These are phyloP conservation scores for Mellilla xanthometata DNA, from an alignment of 2,888 invertebrate species.

Conservation along the genomic window DNA sequence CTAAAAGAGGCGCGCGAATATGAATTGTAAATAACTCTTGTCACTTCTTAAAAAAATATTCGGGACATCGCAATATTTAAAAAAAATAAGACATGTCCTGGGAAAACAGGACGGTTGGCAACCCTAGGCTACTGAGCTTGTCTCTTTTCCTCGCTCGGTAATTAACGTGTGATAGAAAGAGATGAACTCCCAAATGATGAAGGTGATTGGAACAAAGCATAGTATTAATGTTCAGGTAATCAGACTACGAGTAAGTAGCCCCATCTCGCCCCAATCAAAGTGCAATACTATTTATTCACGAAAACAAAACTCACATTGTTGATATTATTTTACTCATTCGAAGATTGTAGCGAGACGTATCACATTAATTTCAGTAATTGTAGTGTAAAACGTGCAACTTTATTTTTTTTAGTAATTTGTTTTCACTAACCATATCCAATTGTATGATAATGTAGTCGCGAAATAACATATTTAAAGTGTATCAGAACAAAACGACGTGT, in stretches of 20 bases:
- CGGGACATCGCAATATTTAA: too few relatives aligned
- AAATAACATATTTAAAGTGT: constrained; percentile 45
- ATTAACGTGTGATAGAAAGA: too few relatives aligned
- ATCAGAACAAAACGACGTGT: constrained; percentile 48
- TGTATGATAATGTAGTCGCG: constrained; percentile 51
- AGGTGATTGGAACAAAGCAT: too few relatives aligned
- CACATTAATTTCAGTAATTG: constrained; percentile 36
- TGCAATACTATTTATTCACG: constrained; percentile 36
- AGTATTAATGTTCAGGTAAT: too few relatives aligned
- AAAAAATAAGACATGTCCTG: too few relatives aligned
- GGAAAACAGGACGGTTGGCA: too few relatives aligned
- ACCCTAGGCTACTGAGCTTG: too few relatives aligned
- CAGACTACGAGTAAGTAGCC: constrained; percentile 25
- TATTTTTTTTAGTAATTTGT: constrained; percentile 47
- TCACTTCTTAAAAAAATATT: too few relatives aligned
- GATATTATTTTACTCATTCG: constrained; percentile 32
- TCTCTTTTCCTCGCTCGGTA: too few relatives aligned
- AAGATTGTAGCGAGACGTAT: constrained; percentile 30
- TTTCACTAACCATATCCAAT: constrained; percentile 63
- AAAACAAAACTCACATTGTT: constrained; percentile 34
- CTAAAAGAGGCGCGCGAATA: too few relatives aligned
- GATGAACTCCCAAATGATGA: too few relatives aligned
- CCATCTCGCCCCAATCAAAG: constrained; percentile 28
- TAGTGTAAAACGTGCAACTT: constrained; percentile 42
- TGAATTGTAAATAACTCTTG: too few relatives aligned